Base-by-base conservation (phyloP, 2,113 vertebrate genomes). In the Phodopus roborovskii region DNA sequence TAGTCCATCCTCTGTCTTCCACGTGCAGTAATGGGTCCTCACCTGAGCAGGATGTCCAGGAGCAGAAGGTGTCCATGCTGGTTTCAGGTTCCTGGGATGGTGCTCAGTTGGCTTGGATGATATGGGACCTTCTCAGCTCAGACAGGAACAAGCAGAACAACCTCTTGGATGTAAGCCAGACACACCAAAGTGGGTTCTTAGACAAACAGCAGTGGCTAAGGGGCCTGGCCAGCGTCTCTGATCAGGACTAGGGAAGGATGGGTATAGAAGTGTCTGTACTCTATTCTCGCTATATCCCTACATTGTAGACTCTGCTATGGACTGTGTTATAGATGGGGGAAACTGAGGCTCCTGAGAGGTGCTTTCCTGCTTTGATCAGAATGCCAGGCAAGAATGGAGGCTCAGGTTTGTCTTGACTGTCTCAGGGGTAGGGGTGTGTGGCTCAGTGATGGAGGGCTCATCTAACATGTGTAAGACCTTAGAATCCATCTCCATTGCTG, bases 251-350 rank as follows among this genome's bases (percentile, higher is more conserved):
- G 3, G 50, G 33, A 33, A n/a, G 50, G 22, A 19, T 39, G 11
- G 39, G 28, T 24, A 7, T 12, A 50, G 48, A 30, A 13, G 22
- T 20, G 13, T 39, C 24, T 19, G 0, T 28, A 1, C 20, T 36
- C 12, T 5, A 0, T 24, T 53, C 33, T 79, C 64, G 7, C 74
- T 28, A 0, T 16, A 10, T 7, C 13, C 6, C 39, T 12, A 0
- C 70, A 10, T 58, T 42, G 20, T 19, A 5, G 53, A 1, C 28
- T 22, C 58, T 16, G 82, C 82, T 26, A 20, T 50, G 16, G 39
- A 20, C 86, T 19, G 8, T 11, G 4, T 48, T 26, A 42, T 36
- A 42, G 82, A 24, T 20, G 30, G 20, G 20, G 87, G 19, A 84
- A 16, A 68, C 92, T 45, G 42, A 87, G 81, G 39, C 83, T 26